Base-by-base conservation (phyloP, 2,888 invertebrate species). In the Chymomyza fuscimana region DNA sequence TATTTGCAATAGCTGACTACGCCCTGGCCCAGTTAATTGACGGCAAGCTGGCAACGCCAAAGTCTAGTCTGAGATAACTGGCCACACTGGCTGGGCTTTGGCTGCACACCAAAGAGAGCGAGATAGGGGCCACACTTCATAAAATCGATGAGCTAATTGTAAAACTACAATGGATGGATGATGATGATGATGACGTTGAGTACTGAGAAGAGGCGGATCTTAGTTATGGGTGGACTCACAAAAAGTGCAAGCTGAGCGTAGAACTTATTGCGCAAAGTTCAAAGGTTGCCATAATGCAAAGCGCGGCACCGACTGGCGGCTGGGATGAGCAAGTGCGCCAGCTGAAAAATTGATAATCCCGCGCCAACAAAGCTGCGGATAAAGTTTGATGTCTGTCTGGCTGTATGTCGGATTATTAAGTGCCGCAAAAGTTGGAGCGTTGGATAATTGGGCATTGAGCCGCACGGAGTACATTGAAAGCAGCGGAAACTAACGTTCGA, bases 391-490 rank as follows among this genome's bases (percentile, higher is more conserved):
- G 32, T 62, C 19, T 54, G 54, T 7, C 32, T 46, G 54, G 72
- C 74, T 66, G 73, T 68, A 69, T 76, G 77, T 73, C 72, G 79
- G 83, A 25, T 88, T 88, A 83, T 88, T 83, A 83, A 83, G 88
- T 83, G 88, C 79, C 70, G 74, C 82, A 77, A 83, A 83, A 88
- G 87, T 83, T 83, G 69, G 75, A 51, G 54, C 63, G 62, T 74
- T 32, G 32, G 9, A 88, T 83, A 83, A 83, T 86, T 86, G 88
- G 84, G 85, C 87, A 81, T 81, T 86, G 82, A 73, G 75, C 69
- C 76, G 77, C 82, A 46, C 59, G 65, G 56, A 36, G 32, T 60
- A 12, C n/a, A n/a, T 19, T 1, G 25, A 54, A 12, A 46, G 40
- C 40, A 12, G 12, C 40, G 40, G 40, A 46, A 46, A 46, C 40